These are phyloP conservation scores for Polypedilum pembai DNA, from an alignment of 1,140 invertebrate species.

Conservation along the genomic window DNA sequence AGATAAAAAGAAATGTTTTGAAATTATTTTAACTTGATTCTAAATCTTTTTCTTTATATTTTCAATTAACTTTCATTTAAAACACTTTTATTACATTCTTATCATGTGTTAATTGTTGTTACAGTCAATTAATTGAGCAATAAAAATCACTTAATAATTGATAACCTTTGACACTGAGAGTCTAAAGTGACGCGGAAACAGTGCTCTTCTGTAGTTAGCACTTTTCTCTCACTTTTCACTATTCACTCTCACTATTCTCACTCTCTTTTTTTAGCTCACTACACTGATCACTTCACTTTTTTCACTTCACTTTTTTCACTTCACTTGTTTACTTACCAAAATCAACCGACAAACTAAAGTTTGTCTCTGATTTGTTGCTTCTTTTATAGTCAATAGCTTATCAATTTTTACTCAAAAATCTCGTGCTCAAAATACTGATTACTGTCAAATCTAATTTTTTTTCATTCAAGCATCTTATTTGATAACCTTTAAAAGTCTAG, in stretches of 20 bases:
- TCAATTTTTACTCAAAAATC: neutral
- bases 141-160: neutral
- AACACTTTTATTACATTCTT: neutral
- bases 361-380: neutral
- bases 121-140: neutral
- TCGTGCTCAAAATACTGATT: neutral
- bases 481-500: neutral
- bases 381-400: neutral
- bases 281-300: constrained; percentile 23
- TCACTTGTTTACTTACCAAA: constrained; percentile 21
- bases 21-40: neutral
- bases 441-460: neutral
- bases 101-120: neutral
- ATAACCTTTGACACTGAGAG: constrained; percentile 11
- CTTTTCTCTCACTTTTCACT: constrained; percentile 1
- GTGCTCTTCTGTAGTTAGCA: neutral
- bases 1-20: neutral
- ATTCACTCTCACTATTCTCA: constrained; percentile 7
- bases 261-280: constrained; percentile 1
- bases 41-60: neutral
- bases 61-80: neutral
- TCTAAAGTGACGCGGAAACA: neutral
- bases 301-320: constrained; percentile 26
- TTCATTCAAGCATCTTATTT: neutral
- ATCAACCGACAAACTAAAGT: constrained; percentile 23